These are phyloP conservation scores for Stegodyphus mimosarum DNA, from an alignment of 1,140 invertebrate species.

Conservation along the genomic window DNA sequence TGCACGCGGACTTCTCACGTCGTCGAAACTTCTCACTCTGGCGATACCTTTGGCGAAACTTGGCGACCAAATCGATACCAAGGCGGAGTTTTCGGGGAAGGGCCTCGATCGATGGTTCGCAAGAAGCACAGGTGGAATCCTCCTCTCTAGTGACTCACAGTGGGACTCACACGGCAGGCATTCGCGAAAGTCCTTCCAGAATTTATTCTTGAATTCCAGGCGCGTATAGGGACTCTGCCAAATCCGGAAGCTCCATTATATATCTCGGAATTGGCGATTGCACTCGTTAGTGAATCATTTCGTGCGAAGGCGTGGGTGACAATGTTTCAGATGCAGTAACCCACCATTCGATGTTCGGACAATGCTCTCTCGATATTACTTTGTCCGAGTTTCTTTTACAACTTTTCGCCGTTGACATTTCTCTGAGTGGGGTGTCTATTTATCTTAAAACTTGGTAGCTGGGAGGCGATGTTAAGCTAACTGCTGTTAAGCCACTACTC, in stretches of 20 bases:
- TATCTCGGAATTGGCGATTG: constrained; percentile 10
- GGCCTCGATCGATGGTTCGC: constrained; percentile 4
- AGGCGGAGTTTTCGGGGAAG: not conserved
- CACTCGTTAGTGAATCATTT: constrained; percentile 12
- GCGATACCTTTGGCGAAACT: not conserved
- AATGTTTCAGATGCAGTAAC: not conserved
- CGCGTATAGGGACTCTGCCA: not conserved
- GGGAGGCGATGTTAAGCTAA: not conserved
- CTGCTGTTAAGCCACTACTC: not conserved
- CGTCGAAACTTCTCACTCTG: not conserved
- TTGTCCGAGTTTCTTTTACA: constrained; percentile 2
- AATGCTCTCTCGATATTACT: not conserved
- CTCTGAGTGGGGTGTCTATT: not conserved
- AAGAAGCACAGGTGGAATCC: not conserved
- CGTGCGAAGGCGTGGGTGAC: constrained; percentile 7
- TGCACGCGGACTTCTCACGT: not conserved
- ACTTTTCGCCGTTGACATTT: not conserved
- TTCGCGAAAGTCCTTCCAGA: not conserved
- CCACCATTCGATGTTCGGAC: not conserved
- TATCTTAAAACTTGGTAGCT: not conserved
- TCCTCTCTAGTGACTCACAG: not conserved
- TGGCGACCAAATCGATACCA: no score
- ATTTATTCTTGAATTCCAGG: no score
- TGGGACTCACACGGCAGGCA: not conserved
- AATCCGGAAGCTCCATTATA: constrained; percentile 5